Evolutionary conservation across 1,140 invertebrate species (phyloP), one percentile per base, ranked within the genome.

Genomic region (Bicyclus anynana): DNA sequence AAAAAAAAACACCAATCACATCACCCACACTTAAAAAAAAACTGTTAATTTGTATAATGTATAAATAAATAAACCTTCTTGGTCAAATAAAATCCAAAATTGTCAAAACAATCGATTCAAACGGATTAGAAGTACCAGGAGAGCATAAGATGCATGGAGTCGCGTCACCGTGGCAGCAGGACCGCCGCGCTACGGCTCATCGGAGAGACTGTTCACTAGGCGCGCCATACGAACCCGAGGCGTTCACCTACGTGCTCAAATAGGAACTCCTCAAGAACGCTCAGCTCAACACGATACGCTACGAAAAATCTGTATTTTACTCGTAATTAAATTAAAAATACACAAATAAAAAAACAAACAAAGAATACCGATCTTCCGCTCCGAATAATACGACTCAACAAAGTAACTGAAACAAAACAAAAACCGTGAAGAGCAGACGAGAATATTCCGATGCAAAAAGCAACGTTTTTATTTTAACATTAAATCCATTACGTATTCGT

Each of bases 121-220:
- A 48, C 12, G 18, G 29, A 14, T 48, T 49, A 40, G 23, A 51
- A 62, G 38, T 26, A 54, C 49, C 42, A 37, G 26, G 70, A 48
- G 58, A 51, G 27, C 59, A 80, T 58, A 53, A 73, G 66, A 47
- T 33, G 65, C 38, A 63, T 53, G 59, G 50, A 66, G 62, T 74
- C 58, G 61, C 52, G 63, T 60, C 56, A 69, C 72, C 72, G 66
- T 62, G 74, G 76, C 80, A 80, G 78, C 80, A 87, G 71, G 81
- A 80, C 83, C 82, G 81, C 81, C 80, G 69, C 84, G 74, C 82
- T 80, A 84, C 81, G 81, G 77, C 77, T 84, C 82, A 85, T 85
- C 80, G 78, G 76, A 68, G 77, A 80, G 74, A 87, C 84, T 87
- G 77, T 44, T 61, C 53, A 56, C 59, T 26, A 52, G 44, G 54